Evolutionary conservation across 1,140 invertebrate genomes (phyloP).

Genomic region (Pectinophora gossypiella): DNA sequence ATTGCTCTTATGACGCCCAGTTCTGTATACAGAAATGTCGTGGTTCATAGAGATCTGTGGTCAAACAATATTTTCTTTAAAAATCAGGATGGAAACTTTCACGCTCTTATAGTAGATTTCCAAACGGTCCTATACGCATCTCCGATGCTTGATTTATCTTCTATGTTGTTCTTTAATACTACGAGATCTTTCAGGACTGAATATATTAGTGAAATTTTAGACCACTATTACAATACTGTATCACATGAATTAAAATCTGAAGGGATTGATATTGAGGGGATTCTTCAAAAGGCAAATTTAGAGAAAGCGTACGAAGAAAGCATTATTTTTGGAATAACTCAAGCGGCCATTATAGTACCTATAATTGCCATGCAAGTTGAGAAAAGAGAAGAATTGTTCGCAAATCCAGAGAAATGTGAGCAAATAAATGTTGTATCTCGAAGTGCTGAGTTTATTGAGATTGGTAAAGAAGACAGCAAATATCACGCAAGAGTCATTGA

Average conservation of each 20-base stretch:
- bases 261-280: conserved; percentile 38
- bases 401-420: conserved; percentile 44
- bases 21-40: conserved; percentile 71
- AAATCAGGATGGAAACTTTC: conserved; percentile 51
- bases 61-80: conserved; percentile 79
- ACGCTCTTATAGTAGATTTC: conserved; percentile 78
- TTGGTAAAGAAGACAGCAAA: conserved; percentile 47
- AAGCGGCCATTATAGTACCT: conserved; percentile 71
- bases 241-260: conserved; percentile 49
- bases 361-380: conserved; percentile 51
- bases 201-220: conserved; percentile 47
- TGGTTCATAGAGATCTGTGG: conserved; percentile 79
- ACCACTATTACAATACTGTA: conserved; percentile 65
- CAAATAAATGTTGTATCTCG: conserved; percentile 61
- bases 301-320: conserved; percentile 57
- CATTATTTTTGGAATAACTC: conserved; percentile 66
- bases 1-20: conserved; percentile 69
- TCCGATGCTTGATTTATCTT: conserved; percentile 72
- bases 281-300: conserved; percentile 45
- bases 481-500: conserved; percentile 62
- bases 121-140: conserved; percentile 77
- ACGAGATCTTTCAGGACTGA: conserved; percentile 50
- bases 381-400: conserved; percentile 47
- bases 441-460: conserved; percentile 63
- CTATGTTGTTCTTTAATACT: conserved; percentile 74